phyloP scores from a whole-genome alignment of 2,113 vertebrate genomes.

The Brevimyrus niger region DNA sequence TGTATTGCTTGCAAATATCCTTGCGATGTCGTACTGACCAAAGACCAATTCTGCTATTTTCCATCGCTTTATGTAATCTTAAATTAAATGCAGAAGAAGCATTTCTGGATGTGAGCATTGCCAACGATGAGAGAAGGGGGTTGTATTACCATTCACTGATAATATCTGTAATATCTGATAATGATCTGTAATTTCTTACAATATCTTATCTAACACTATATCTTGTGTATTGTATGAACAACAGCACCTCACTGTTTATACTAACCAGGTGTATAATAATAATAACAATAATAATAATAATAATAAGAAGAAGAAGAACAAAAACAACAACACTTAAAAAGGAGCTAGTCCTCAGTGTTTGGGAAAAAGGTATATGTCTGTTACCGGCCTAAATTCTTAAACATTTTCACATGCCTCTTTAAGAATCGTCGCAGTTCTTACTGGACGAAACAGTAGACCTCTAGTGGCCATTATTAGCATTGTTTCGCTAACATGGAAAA shows the following conservation, averaged over 20 bases:
- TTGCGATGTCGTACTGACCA: background rate
- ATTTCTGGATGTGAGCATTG: background rate
- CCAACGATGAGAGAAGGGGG: background rate
- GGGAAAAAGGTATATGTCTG: background rate
- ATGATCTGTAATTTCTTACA: background rate
- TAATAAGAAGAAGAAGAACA: background rate
- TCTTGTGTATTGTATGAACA: background rate
- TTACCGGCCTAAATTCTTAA: background rate
- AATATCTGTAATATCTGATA: background rate
- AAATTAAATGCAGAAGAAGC: background rate
- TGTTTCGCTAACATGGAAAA: background rate
- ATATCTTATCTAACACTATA: background rate
- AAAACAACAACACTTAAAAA: background rate
- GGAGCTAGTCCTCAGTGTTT: background rate
- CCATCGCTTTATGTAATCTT: background rate
- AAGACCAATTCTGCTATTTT: background rate
- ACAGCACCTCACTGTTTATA: background rate
- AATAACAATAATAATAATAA: background rate
- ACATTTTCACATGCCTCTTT: background rate
- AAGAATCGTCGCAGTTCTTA: background rate
- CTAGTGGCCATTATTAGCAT: slow-evolving; percentile 6
- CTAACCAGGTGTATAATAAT: background rate
- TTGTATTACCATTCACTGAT: background rate
- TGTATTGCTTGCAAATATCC: background rate
- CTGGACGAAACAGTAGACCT: slow-evolving; percentile 16